Percentiles rank a stretch among this genome's conserved stretches.
phyloP scores from a whole-genome alignment of 1,140 invertebrate genomes.

The Elymnias hypermnestra region DNA sequence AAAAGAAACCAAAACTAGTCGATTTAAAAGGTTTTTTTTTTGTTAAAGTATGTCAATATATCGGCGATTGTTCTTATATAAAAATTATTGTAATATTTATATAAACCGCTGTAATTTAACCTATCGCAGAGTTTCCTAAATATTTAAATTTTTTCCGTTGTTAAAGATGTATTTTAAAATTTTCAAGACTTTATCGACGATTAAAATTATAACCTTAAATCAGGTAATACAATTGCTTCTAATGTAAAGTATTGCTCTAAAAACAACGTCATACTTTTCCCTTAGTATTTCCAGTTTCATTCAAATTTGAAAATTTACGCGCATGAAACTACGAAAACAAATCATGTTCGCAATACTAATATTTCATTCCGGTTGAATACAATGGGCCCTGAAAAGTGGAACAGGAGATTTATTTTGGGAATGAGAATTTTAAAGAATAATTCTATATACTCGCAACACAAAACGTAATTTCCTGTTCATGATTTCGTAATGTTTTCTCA shows the following conservation, averaged over 20 bases:
- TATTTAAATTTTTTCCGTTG: too few relatives aligned
- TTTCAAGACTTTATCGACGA: too few relatives aligned
- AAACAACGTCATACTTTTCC: neutral
- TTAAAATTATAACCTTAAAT: too few relatives aligned
- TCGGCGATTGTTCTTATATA: too few relatives aligned
- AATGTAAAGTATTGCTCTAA: neutral
- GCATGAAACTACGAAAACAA: neutral
- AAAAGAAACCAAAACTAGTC: too few relatives aligned
- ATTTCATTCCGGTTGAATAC: neutral
- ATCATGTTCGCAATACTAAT: slow-evolving; percentile 3
- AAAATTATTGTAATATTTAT: too few relatives aligned
- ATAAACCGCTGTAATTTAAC: too few relatives aligned
- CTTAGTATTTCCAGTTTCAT: neutral
- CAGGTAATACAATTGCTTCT: too few relatives aligned
- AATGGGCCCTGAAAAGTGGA: neutral
- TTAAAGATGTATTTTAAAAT: too few relatives aligned
- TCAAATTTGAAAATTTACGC: neutral
- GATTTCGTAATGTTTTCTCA: neutral
- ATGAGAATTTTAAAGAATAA: neutral
- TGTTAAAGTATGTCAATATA: too few relatives aligned
- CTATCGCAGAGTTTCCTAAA: too few relatives aligned
- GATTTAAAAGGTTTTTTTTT: too few relatives aligned
- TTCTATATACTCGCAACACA: neutral
- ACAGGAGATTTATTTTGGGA: neutral
- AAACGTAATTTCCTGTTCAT: slow-evolving; percentile 1